Percentiles rank a stretch among this genome's conserved stretches.
Conservation (phyloP, 1,140 invertebrate genomes). For the Lucilia cuprina region DNA sequence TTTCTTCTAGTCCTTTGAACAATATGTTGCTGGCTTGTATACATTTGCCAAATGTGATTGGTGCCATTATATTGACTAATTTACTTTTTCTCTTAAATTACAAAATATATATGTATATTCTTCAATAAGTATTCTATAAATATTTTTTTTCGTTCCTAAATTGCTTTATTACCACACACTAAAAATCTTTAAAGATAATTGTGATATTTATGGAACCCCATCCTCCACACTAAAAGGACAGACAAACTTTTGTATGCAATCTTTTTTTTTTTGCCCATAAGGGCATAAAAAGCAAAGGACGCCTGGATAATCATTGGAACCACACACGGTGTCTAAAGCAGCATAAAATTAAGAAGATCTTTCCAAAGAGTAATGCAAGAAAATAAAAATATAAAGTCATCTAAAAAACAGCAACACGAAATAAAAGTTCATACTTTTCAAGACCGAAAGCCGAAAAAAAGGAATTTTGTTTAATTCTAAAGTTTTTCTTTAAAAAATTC, state of each 20-base stretch:
- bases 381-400: background rate
- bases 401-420: background rate
- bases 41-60: no score
- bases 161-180: slow-evolving; percentile 8
- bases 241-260: background rate
- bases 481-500: background rate
- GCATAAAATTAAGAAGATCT: background rate
- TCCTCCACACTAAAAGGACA: background rate
- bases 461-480: no score
- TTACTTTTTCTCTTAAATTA: no score
- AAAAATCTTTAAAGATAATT: background rate
- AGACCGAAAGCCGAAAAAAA: no score
- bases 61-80: no score
- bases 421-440: no score
- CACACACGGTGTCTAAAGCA: background rate
- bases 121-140: no score
- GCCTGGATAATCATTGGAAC: background rate
- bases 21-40: no score
- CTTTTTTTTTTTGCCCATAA: background rate
- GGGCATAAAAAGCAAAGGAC: background rate
- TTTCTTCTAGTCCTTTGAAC: no score
- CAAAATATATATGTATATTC: no score
- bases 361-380: background rate
- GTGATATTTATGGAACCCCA: background rate
- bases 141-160: background rate